These are phyloP conservation scores for Sebastiscus tertius DNA, from an alignment of 2,797 vertebrate genomes.

Conservation along the genomic window DNA sequence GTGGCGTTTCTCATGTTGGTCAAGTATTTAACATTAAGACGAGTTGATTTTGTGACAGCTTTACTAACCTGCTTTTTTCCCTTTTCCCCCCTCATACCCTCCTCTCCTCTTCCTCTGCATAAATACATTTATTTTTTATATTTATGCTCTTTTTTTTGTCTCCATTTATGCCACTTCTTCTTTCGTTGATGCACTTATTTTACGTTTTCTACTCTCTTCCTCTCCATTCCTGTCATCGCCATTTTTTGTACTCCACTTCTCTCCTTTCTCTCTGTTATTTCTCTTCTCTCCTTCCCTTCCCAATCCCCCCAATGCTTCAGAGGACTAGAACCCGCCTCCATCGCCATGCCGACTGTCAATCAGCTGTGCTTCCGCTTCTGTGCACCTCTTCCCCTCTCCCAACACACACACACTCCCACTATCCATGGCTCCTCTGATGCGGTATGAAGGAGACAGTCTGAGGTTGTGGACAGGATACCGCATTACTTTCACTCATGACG, in stretches of 20 bases:
- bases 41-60: conserved; percentile 55
- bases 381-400: conserved; percentile 54
- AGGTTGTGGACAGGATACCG: background rate
- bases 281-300: conserved; percentile 1
- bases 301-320: conserved; percentile 65
- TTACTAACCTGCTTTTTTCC: conserved; percentile 81
- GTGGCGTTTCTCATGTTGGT: background rate
- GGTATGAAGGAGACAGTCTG: conserved; percentile 20
- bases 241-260: background rate
- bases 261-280: background rate
- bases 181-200: background rate
- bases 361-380: conserved; percentile 77
- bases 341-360: conserved; percentile 69
- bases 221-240: background rate
- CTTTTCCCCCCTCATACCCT: conserved; percentile 45
- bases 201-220: background rate
- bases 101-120: background rate
- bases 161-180: background rate
- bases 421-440: conserved; percentile 13
- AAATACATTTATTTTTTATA: background rate
- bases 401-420: conserved; percentile 1
- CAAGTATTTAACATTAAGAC: conserved; percentile 28
- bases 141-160: background rate
- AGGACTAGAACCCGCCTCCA: conserved; percentile 78
- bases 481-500: background rate